Evolutionary conservation across 2,888 invertebrate species (phyloP).

Genomic region (Drosophila nr. perissopoda): DNA sequence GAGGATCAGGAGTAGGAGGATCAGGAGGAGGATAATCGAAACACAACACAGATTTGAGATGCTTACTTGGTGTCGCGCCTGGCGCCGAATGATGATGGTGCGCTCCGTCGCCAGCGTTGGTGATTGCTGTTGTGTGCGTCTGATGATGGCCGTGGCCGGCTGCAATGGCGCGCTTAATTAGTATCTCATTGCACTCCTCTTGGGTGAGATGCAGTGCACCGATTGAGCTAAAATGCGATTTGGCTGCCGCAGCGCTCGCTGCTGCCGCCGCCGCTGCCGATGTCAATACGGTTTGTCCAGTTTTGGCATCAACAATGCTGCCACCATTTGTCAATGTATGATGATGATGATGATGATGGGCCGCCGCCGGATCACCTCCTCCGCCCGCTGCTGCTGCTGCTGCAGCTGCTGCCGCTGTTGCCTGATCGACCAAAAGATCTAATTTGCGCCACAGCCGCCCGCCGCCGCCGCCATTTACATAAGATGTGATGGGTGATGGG

Average conservation of each 20-base stretch:
- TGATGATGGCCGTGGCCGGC: constrained; percentile 87
- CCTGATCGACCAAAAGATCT: constrained; percentile 85
- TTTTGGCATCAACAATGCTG: constrained; percentile 84
- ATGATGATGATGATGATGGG: constrained; percentile 80
- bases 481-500: constrained; percentile 5
- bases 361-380: constrained; percentile 51
- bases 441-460: constrained; percentile 71
- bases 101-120: constrained; percentile 83
- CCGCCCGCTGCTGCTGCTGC: constrained; percentile 44
- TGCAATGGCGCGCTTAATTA: constrained; percentile 91
- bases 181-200: constrained; percentile 91
- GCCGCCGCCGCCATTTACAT: constrained; percentile 62
- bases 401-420: constrained; percentile 74
- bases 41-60: constrained; percentile 80
- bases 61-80: constrained; percentile 83
- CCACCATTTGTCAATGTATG: constrained; percentile 84
- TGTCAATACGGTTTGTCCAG: constrained; percentile 84
- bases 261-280: constrained; percentile 73
- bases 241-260: constrained; percentile 77
- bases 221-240: constrained; percentile 88
- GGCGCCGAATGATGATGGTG: constrained; percentile 75
- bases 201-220: constrained; percentile 91
- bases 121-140: constrained; percentile 79
- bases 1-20: constrained; percentile 18
- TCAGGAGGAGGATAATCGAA: constrained; percentile 49